phyloP scores from a whole-genome alignment of 2,888 invertebrate species.

The Drosophila mercatorum region DNA sequence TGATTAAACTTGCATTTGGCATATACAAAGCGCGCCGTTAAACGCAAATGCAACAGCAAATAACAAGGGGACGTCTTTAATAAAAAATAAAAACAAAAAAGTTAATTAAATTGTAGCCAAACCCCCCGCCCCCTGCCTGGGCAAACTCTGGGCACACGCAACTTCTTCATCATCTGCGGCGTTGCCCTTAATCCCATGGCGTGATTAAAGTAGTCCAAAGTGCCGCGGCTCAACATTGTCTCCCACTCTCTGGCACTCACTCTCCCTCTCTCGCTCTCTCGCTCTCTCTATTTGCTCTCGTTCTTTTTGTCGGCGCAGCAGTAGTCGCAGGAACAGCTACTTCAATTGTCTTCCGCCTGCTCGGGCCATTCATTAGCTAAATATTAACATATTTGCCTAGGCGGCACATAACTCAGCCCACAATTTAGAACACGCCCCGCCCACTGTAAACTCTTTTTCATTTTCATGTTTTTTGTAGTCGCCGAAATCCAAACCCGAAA shows the following conservation, averaged over 20 bases:
- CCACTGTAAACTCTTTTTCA: constrained; percentile 33
- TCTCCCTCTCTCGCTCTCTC: background rate
- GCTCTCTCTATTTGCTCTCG: constrained; percentile 32
- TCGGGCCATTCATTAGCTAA: constrained; percentile 69
- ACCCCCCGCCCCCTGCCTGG: background rate
- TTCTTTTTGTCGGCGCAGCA: constrained; percentile 9
- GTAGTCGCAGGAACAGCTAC: constrained; percentile 43
- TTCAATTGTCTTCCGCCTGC: constrained; percentile 65
- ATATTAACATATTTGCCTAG: constrained; percentile 76
- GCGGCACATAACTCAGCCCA: constrained; percentile 66
- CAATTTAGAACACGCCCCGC: constrained; percentile 49
- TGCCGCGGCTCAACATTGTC: constrained; percentile 28
- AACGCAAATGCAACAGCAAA: constrained; percentile 57
- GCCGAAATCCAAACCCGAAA: background rate
- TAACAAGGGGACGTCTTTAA: constrained; percentile 69
- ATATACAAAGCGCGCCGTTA: constrained; percentile 73
- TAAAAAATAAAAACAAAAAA: constrained; percentile 75
- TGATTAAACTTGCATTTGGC: constrained; percentile 77
- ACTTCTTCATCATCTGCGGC: constrained; percentile 77
- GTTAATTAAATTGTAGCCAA: constrained; percentile 81
- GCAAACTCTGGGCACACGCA: constrained; percentile 61
- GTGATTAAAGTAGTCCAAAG: constrained; percentile 78
- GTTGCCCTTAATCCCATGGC: constrained; percentile 76
- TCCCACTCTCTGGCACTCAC: background rate
- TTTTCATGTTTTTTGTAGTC: constrained; percentile 9